Evolutionary conservation across 1,140 invertebrate species (phyloP).

Genomic region (Phenacoccus solenopsis): DNA sequence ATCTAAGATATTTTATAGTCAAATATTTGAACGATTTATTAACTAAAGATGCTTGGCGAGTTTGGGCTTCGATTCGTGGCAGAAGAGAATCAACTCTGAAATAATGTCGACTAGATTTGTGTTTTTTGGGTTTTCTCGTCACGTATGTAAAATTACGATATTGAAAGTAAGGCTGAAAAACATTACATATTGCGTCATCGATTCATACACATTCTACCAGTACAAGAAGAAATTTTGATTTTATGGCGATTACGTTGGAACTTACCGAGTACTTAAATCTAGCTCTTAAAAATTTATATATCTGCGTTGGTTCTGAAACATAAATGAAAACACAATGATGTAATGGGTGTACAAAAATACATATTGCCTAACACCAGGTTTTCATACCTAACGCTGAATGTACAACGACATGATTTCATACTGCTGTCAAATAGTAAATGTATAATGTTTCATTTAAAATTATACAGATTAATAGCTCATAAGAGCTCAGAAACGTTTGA

Average conservation of each 20-base stretch:
- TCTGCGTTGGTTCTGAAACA: constrained; percentile 82
- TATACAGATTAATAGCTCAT: not conserved
- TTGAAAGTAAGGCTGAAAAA: not conserved
- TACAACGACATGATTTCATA: too few species aligned
- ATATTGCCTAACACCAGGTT: too few species aligned
- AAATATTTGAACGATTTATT: not conserved
- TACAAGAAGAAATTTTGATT: not conserved
- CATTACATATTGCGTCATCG: not conserved
- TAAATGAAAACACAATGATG: constrained; percentile 32
- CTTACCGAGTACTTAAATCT: constrained; percentile 80
- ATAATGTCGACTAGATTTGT: not conserved
- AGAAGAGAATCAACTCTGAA: not conserved
- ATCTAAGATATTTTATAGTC: not conserved
- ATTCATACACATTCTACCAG: not conserved
- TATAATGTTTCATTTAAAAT: not conserved
- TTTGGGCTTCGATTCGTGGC: not conserved
- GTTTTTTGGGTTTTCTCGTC: not conserved
- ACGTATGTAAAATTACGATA: not conserved
- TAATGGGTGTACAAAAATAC: too few species aligned
- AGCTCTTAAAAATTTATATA: constrained; percentile 81
- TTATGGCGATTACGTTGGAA: constrained; percentile 26
- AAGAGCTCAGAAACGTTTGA: not conserved
- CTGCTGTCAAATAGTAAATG: not conserved
- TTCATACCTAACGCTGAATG: too few species aligned
- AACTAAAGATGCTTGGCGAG: not conserved